phyloP scores from a whole-genome alignment of 1,140 invertebrate genomes.

The Drosophila ohnishii region DNA sequence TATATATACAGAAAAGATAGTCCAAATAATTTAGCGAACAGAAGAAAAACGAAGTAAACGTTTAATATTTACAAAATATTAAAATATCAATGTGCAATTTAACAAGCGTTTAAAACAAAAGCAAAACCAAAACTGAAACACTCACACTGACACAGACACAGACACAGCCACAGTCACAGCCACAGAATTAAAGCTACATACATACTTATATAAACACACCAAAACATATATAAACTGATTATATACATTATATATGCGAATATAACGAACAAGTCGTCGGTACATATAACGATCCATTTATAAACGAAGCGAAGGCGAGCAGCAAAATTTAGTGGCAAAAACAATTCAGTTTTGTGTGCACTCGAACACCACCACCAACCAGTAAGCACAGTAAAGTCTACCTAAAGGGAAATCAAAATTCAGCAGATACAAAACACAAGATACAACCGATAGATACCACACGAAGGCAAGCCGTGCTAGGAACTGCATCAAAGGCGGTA shows the following conservation, averaged over 20 bases:
- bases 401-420: slow-evolving; percentile 69
- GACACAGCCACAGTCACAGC: slow-evolving; percentile 33
- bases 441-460: slow-evolving; percentile 18
- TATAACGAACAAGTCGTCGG: slow-evolving; percentile 31
- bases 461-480: slow-evolving; percentile 35
- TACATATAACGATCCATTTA: slow-evolving; percentile 37
- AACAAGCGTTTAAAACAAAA: slow-evolving; percentile 73
- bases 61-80: slow-evolving; percentile 82
- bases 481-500: slow-evolving; percentile 44
- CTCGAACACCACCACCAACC: slow-evolving; percentile 17
- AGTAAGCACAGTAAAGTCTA: slow-evolving; percentile 29
- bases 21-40: slow-evolving; percentile 67
- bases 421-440: slow-evolving; percentile 51
- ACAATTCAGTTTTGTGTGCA: slow-evolving; percentile 44
- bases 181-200: slow-evolving; percentile 48
- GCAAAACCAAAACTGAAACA: slow-evolving; percentile 22
- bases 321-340: slow-evolving; percentile 32
- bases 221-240: slow-evolving; percentile 43
- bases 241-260: slow-evolving; percentile 49
- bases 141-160: slow-evolving; percentile 23
- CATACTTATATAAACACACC: slow-evolving; percentile 8
- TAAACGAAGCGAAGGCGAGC: slow-evolving; percentile 35
- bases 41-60: slow-evolving; percentile 52
- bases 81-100: slow-evolving; percentile 80
- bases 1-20: slow-evolving; percentile 64